Conservation (phyloP, 2,113 vertebrate genomes). For the Hemicordylus capensis region DNA sequence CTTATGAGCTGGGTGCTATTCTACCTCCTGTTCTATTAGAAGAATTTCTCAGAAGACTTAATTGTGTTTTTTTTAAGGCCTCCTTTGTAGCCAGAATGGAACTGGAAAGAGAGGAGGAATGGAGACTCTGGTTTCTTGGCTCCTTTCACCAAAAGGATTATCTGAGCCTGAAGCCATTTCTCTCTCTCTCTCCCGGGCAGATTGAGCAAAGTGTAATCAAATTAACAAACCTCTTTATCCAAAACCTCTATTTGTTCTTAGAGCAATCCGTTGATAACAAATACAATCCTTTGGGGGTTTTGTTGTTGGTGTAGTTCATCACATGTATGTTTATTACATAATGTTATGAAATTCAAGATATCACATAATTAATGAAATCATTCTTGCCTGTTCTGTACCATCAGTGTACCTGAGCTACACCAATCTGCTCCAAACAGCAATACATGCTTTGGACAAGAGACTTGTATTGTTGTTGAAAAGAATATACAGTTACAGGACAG, state of each 20-base stretch:
- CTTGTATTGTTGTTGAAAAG: not conserved
- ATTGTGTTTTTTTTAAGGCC: not conserved
- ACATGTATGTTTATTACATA: not conserved
- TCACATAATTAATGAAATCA: not conserved
- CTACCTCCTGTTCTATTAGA: too few species aligned
- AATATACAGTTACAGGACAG: not conserved
- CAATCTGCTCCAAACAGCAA: not conserved
- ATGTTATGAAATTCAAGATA: not conserved
- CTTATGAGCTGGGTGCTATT: not conserved
- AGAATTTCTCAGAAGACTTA: not conserved
- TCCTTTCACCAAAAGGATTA: not conserved
- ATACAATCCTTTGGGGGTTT: not conserved
- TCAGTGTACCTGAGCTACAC: not conserved
- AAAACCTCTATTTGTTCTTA: not conserved
- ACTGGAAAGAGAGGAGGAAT: not conserved
- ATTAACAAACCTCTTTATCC: not conserved
- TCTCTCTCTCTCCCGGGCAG: too few species aligned
- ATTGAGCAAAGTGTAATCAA: not conserved
- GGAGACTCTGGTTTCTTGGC: not conserved
- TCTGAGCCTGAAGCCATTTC: not conserved
- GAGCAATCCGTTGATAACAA: constrained; percentile 5
- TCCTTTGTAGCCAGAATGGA: not conserved
- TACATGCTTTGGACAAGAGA: not conserved
- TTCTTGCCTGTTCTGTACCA: not conserved
- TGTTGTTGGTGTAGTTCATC: not conserved